Conservation (phyloP, 2,888 invertebrate genomes). For the Sialis lutaria region DNA sequence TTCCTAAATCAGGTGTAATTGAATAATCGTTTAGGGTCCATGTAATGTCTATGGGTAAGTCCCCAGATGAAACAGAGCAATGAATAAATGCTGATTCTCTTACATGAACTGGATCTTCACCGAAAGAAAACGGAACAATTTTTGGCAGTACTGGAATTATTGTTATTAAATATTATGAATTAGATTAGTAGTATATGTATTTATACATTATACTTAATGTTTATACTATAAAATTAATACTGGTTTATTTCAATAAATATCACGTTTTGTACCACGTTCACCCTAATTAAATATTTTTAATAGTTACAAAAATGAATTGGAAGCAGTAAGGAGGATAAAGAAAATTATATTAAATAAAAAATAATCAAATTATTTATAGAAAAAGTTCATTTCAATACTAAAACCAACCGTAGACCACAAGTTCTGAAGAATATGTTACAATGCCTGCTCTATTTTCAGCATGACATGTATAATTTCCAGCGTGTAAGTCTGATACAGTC, state of each 20-base stretch:
- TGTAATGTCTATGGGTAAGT: slow-evolving; percentile 55
- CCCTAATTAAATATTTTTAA: too few relatives aligned
- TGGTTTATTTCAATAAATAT: too few relatives aligned
- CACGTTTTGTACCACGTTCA: too few relatives aligned
- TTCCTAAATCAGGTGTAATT: slow-evolving; percentile 19
- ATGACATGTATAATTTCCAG: slow-evolving; percentile 59
- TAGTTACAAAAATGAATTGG: too few relatives aligned
- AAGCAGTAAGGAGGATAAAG: not conserved
- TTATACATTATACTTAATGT: too few relatives aligned
- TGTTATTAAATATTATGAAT: too few relatives aligned
- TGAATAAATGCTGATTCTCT: slow-evolving; percentile 45
- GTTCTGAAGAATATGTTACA: slow-evolving; percentile 43
- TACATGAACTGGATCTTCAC: slow-evolving; percentile 51
- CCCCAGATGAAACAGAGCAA: slow-evolving; percentile 64
- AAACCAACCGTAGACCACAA: slow-evolving; percentile 55
- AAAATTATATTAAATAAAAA: not conserved
- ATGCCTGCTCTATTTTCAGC: slow-evolving; percentile 55
- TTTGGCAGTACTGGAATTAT: slow-evolving; percentile 41
- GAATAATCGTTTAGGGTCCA: slow-evolving; percentile 46
- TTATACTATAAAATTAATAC: too few relatives aligned
- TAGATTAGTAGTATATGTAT: too few relatives aligned
- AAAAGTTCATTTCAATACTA: not conserved
- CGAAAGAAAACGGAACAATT: slow-evolving; percentile 55
- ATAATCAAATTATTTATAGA: not conserved
- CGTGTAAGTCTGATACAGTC: slow-evolving; percentile 47